A percentile compares a stretch with the other conserved stretches of the same genome.
Conservation (phyloP, 1,140 invertebrate genomes). For the Pachypsylla venusta region DNA sequence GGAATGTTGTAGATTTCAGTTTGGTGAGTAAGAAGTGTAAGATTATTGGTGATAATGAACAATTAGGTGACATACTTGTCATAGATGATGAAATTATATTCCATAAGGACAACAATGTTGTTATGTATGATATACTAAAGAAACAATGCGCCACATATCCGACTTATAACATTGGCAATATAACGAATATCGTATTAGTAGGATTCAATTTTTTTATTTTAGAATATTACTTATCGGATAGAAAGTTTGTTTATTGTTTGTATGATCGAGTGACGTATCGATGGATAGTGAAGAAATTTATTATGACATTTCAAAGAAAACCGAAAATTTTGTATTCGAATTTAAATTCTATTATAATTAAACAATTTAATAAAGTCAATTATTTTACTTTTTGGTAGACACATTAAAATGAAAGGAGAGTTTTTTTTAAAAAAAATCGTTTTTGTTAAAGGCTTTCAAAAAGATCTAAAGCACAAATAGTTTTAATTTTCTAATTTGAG, state of each 20-base stretch:
- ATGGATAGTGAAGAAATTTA: background rate
- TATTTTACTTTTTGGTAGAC: conserved; percentile 5
- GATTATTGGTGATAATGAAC: background rate
- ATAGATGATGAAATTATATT: background rate
- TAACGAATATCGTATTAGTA: background rate
- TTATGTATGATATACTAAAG: background rate
- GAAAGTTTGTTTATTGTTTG: conserved; percentile 5
- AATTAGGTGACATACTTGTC: background rate
- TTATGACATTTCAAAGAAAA: background rate
- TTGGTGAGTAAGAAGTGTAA: background rate
- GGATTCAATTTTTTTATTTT: background rate
- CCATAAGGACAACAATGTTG: conserved; percentile 1
- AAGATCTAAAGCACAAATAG: no score
- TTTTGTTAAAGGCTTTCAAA: no score
- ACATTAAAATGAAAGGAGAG: no score
- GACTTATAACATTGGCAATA: background rate
- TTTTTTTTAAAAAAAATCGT: no score
- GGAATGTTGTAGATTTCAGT: background rate
- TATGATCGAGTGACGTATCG: background rate
- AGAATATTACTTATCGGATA: background rate
- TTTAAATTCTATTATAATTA: background rate
- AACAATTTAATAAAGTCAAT: background rate
- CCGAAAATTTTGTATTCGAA: background rate
- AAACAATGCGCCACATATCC: conserved; percentile 2
- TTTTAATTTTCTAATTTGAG: no score